phyloP scores from a whole-genome alignment of 2,888 invertebrate species.

The Andrena trimmerana region DNA sequence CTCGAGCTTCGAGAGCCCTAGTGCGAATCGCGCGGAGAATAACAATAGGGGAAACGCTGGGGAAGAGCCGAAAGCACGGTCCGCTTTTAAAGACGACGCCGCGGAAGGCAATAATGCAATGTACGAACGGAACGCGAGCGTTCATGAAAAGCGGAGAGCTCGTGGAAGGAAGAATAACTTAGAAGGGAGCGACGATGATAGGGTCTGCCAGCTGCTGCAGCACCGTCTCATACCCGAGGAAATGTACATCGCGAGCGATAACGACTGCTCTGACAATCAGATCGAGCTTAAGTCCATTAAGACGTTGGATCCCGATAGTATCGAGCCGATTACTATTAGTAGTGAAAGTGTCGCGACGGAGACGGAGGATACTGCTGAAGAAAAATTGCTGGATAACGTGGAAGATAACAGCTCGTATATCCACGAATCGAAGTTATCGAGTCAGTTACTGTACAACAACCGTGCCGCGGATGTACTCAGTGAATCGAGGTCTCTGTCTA shows the following conservation, averaged over 20 bases:
- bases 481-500: conserved; percentile 15
- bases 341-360: background rate
- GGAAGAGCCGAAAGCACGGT: background rate
- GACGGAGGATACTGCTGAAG: background rate
- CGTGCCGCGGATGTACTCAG: background rate
- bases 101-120: background rate
- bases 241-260: conserved; percentile 81
- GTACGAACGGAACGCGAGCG: background rate
- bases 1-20: conserved; percentile 45
- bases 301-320: conserved; percentile 79
- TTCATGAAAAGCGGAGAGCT: conserved; percentile 40
- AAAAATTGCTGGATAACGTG: background rate
- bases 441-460: background rate
- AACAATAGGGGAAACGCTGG: conserved; percentile 25
- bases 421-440: conserved; percentile 23
- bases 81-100: background rate
- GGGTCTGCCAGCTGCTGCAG: conserved; percentile 49
- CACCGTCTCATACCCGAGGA: conserved; percentile 75
- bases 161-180: conserved; percentile 41
- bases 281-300: conserved; percentile 81
- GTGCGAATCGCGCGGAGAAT: background rate
- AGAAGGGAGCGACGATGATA: conserved; percentile 37
- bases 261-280: conserved; percentile 77
- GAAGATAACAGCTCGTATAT: background rate
- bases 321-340: conserved; percentile 50